Conservation (phyloP, 2,888 invertebrate species). For the Hoplodrina blanda region DNA sequence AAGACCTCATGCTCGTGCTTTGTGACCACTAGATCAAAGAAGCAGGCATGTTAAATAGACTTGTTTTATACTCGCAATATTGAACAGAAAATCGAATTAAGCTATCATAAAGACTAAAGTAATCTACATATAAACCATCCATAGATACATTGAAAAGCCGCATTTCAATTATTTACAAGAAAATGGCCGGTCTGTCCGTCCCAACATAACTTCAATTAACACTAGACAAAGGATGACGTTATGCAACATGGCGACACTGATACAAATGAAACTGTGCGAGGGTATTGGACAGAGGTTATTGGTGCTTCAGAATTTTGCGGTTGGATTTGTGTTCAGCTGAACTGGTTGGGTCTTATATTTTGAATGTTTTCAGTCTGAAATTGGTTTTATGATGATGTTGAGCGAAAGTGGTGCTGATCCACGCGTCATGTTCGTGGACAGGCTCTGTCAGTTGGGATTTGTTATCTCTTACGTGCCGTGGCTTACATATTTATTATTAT, state of each 20-base stretch:
- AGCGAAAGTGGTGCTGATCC: too few species aligned
- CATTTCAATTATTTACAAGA: slow-evolving; percentile 72
- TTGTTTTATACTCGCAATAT: too few species aligned
- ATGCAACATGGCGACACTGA: slow-evolving; percentile 63
- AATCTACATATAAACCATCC: background rate
- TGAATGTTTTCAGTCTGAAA: background rate
- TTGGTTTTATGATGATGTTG: too few species aligned
- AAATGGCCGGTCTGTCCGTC: slow-evolving; percentile 59
- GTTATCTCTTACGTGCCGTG: too few species aligned
- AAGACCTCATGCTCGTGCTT: too few species aligned
- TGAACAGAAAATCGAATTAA: background rate
- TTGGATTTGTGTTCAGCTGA: background rate
- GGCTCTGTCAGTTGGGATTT: too few species aligned
- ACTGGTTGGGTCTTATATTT: background rate
- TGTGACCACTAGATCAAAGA: too few species aligned
- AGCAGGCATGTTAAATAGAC: too few species aligned
- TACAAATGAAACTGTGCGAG: slow-evolving; percentile 10
- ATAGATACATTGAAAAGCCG: slow-evolving; percentile 49
- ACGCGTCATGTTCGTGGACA: too few species aligned
- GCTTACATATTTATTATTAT: too few species aligned
- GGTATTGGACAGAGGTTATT: slow-evolving; percentile 21
- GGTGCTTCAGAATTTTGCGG: slow-evolving; percentile 11
- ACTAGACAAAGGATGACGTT: slow-evolving; percentile 61
- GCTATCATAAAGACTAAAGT: background rate
- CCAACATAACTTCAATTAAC: slow-evolving; percentile 77